Conservation (phyloP, 1,140 invertebrate genomes). For the Eueides isabella region DNA sequence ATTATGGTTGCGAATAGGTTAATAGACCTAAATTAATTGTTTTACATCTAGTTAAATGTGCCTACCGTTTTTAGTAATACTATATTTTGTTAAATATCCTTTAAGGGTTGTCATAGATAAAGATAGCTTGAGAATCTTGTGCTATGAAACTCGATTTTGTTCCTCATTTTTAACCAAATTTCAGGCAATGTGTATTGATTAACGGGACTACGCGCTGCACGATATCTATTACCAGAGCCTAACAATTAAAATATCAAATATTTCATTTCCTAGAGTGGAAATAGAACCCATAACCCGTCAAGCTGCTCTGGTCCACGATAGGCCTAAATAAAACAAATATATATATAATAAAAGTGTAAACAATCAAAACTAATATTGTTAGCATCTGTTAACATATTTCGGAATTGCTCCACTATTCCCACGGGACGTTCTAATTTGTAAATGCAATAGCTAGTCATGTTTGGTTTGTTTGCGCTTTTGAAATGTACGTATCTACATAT, state of each 20-base stretch:
- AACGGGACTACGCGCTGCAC: too few relatives aligned
- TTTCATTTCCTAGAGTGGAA: too few relatives aligned
- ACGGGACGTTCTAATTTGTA: conserved; percentile 25
- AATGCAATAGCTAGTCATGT: conserved; percentile 18
- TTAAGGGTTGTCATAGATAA: too few relatives aligned
- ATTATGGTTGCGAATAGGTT: neutral
- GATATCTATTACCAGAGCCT: too few relatives aligned
- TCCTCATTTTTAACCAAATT: too few relatives aligned
- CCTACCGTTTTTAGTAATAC: neutral
- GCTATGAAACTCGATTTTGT: too few relatives aligned
- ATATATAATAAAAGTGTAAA: neutral
- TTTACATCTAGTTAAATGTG: neutral
- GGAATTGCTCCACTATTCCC: conserved; percentile 16
- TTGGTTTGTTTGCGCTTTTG: neutral
- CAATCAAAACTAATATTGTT: neutral
- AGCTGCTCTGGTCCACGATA: too few relatives aligned
- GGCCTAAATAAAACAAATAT: neutral
- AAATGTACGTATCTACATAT: neutral
- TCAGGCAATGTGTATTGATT: too few relatives aligned
- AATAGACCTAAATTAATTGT: neutral
- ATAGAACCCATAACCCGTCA: too few relatives aligned
- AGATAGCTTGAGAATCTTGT: too few relatives aligned
- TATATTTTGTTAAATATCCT: neutral
- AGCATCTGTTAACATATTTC: neutral
- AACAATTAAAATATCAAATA: too few relatives aligned